These are phyloP conservation scores for Liopterus haemorrhoidalis DNA, from an alignment of 2,888 invertebrate genomes.

Conservation along the genomic window DNA sequence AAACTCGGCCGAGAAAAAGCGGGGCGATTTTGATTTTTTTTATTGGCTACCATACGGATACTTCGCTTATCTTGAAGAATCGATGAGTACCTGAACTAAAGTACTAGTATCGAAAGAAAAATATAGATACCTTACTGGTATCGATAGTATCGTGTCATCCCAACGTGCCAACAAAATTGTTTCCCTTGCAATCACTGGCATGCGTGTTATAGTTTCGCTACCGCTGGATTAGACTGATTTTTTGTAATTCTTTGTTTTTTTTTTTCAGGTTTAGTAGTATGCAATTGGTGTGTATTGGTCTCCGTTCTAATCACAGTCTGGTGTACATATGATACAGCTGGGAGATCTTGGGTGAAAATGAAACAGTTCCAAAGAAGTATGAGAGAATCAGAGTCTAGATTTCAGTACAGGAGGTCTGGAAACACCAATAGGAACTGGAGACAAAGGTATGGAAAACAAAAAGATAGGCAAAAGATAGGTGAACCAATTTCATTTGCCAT, in stretches of 20 bases:
- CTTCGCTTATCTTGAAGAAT: too few species aligned
- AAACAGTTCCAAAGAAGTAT: constrained; percentile 78
- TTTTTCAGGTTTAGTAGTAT: constrained; percentile 63
- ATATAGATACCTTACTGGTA: too few species aligned
- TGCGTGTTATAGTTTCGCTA: too few species aligned
- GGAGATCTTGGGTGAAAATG: constrained; percentile 85
- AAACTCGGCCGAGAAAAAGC: too few species aligned
- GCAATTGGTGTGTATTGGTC: constrained; percentile 69
- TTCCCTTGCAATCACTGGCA: too few species aligned
- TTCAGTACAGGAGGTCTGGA: constrained; percentile 69
- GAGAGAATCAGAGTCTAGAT: constrained; percentile 68
- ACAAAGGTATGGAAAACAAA: constrained; percentile 56
- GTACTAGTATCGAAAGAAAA: too few species aligned
- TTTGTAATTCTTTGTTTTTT: constrained; percentile 2
- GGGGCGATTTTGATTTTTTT: too few species aligned
- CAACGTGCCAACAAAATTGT: too few species aligned
- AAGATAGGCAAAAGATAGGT: neutral
- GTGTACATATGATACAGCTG: constrained; percentile 85
- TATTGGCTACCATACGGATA: too few species aligned
- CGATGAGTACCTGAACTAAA: too few species aligned
- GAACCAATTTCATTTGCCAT: neutral
- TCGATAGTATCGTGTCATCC: too few species aligned
- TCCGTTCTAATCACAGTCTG: constrained; percentile 71
- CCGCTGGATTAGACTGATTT: too few species aligned
- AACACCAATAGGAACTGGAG: constrained; percentile 76